Conservation (phyloP, 2,888 invertebrate genomes). For the Aproaerema taeniolella region DNA sequence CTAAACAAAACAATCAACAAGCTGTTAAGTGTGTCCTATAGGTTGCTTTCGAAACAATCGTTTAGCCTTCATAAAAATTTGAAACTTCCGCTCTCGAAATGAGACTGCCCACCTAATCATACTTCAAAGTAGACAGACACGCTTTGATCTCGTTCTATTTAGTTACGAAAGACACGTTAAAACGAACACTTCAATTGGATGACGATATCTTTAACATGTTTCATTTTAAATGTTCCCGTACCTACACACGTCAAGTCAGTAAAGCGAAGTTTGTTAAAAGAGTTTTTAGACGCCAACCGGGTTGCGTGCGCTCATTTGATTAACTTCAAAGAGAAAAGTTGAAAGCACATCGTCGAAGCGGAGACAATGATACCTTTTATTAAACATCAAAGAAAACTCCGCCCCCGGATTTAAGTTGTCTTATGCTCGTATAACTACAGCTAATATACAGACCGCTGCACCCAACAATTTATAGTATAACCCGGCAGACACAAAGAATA, state of each 20-base stretch:
- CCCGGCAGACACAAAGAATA: constrained; percentile 29
- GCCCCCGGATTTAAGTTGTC: constrained; percentile 43
- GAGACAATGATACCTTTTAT: constrained; percentile 65
- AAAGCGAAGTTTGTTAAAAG: constrained; percentile 47
- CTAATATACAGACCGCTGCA: constrained; percentile 10
- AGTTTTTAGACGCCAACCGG: constrained; percentile 50
- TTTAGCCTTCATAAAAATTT: constrained; percentile 23
- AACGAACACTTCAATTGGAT: constrained; percentile 51
- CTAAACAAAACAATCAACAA: neutral
- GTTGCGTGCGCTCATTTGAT: constrained; percentile 56
- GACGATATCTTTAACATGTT: constrained; percentile 41
- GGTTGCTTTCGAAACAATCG: constrained; percentile 9
- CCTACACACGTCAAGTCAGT: constrained; percentile 39
- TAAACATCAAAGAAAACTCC: constrained; percentile 56
- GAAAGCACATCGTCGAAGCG: constrained; percentile 55
- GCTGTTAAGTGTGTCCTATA: too few species aligned
- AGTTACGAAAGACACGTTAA: constrained; percentile 44
- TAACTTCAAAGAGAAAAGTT: constrained; percentile 62
- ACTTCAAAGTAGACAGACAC: constrained; percentile 54
- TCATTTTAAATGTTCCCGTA: constrained; percentile 37
- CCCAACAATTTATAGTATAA: constrained; percentile 31
- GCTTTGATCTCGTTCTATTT: constrained; percentile 61
- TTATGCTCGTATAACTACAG: constrained; percentile 23
- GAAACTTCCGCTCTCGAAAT: constrained; percentile 34
- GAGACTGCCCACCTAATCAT: constrained; percentile 34